Evolutionary conservation across 2,888 invertebrate species (phyloP), one percentile per base, ranked within the genome.

Genomic region (Pandemis cinnamomeana): DNA sequence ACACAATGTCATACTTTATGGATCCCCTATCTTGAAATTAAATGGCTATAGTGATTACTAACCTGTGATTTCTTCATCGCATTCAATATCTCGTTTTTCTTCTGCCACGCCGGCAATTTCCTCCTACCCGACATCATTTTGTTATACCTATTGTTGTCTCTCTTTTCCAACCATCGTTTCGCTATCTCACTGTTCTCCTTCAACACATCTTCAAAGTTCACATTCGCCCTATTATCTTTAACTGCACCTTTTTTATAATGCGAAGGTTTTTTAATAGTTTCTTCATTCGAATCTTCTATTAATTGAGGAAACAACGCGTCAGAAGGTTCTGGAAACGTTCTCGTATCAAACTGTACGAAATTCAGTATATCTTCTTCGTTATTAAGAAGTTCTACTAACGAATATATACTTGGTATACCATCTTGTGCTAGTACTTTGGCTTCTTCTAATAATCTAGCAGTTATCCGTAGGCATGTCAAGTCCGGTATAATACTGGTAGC

Each of bases 401-500:
- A 96, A 84, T 96, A 97, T 78, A 97, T 93, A 81, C 96, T 95
- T 0, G 97, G 96, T 85, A 96, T 95, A 71, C 97, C 97, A 83
- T 96, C 96, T 77, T 92, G 90, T 6, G 97, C 95, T 73, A 96
- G 91, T 27, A 88, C 84, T 78, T 95, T 91, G 0, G 97, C 97
- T 92, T 97, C 97, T n/a, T 96, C 94, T 77, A 96, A 91, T 63
- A 97, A 89, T 80, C 95, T 94, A 73, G 95, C 95, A 3, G 95
- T 96, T 77, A 97, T 95, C 83, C 96, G 95, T 67, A 97, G 89
- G 78, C 95, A 95, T 41, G 96, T 92, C 74, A 95, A 87, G 63
- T 95, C 95, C 2, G 97, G 97, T 78, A 96, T 93, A 71, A 95
- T 92, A 75, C 84, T 88, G 46, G 91, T 90, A 62, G 95, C 95